These are phyloP conservation scores for Drosophila nasuta DNA, from an alignment of 1,140 invertebrate species.

Conservation along the genomic window DNA sequence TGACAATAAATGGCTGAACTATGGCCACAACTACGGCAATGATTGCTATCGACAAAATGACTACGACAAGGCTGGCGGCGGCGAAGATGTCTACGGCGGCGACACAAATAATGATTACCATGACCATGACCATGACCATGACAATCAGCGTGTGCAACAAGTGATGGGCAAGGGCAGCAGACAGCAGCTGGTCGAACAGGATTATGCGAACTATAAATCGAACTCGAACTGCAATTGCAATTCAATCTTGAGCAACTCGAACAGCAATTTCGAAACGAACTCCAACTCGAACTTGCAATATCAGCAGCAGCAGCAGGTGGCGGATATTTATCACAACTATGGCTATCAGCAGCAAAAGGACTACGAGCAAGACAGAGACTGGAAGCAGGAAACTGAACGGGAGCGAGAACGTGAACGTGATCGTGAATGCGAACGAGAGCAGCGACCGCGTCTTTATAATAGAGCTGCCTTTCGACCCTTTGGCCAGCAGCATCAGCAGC, in stretches of 20 bases:
- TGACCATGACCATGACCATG: background rate
- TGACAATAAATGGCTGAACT: background rate
- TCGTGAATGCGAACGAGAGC: background rate
- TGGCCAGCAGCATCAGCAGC: background rate
- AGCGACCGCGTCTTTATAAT: background rate
- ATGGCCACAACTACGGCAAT: background rate
- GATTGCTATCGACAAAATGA: background rate
- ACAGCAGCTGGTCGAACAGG: too few species aligned
- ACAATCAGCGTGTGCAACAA: slow-evolving; percentile 2
- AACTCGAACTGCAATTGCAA: background rate
- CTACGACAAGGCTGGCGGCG: slow-evolving; percentile 6
- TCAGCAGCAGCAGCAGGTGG: background rate
- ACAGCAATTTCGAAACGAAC: background rate
- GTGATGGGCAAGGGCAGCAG: slow-evolving; percentile 31
- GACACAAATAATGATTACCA: too few species aligned
- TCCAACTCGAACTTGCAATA: background rate
- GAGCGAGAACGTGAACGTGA: background rate
- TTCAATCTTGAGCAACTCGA: too few species aligned
- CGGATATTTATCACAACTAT: background rate
- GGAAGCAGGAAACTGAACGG: background rate
- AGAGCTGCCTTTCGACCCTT: background rate
- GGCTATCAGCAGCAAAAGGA: background rate
- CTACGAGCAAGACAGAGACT: background rate
- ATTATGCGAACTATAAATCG: background rate
- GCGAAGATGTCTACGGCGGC: slow-evolving; percentile 1